Conservation (phyloP, 2,888 invertebrate genomes). For the Oligia latruncula region DNA sequence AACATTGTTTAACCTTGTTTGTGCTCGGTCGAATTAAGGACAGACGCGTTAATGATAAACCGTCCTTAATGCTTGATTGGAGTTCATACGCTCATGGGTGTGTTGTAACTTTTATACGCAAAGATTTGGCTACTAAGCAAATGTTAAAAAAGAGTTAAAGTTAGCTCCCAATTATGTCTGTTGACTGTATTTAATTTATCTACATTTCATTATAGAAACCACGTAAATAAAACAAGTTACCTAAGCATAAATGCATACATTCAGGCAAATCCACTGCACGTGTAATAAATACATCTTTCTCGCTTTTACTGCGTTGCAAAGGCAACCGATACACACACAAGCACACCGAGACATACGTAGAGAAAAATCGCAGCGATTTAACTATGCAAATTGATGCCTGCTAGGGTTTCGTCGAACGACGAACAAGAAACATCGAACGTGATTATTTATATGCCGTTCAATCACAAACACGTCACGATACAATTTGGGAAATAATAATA, state of each 20-base stretch:
- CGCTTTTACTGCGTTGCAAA: not conserved
- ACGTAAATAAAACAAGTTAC: not conserved
- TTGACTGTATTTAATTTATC: not conserved
- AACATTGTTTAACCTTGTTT: conserved; percentile 23
- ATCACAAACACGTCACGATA: not conserved
- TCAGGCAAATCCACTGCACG: not conserved
- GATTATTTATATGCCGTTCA: not conserved
- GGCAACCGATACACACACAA: conserved; percentile 13
- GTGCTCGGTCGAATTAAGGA: conserved; percentile 1
- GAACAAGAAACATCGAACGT: not conserved
- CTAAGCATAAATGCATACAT: not conserved
- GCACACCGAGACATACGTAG: not conserved
- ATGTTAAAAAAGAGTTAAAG: not conserved
- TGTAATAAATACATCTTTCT: conserved; percentile 14
- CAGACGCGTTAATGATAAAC: conserved; percentile 2
- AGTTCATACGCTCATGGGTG: conserved; percentile 5
- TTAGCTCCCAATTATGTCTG: too few species aligned
- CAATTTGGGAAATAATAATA: not conserved
- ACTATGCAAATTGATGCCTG: conserved; percentile 39
- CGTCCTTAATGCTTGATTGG: conserved; percentile 13
- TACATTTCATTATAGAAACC: not conserved
- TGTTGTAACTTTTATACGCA: not conserved
- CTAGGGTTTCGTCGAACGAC: conserved; percentile 20
- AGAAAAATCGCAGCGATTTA: conserved; percentile 37
- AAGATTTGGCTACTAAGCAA: not conserved